Percentiles rank a stretch among this genome's conserved stretches.
Evolutionary conservation across 2,113 vertebrate species (phyloP).

Genomic region (Cisticola juncidis): DNA sequence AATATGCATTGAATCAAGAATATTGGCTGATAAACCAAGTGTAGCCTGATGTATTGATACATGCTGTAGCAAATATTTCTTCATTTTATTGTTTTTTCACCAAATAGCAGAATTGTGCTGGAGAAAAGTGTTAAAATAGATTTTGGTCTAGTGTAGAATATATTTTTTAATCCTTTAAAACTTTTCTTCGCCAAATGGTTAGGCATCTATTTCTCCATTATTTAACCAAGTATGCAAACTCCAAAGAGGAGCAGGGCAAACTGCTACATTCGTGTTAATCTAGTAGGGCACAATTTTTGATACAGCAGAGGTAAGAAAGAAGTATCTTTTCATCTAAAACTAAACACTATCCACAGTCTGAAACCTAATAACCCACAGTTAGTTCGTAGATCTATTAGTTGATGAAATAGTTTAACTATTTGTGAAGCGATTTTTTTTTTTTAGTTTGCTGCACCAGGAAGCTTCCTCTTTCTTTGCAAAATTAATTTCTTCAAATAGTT

Average conservation of each 20-base stretch:
- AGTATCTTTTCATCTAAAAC: neutral
- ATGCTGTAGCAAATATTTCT: neutral
- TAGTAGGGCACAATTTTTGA: neutral
- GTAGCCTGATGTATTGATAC: neutral
- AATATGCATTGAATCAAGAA: neutral
- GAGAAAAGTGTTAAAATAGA: neutral
- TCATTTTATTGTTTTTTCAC: neutral
- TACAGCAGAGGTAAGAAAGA: neutral
- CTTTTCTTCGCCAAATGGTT: neutral
- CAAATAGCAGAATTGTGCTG: neutral
- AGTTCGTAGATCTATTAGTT: neutral
- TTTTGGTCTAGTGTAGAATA: neutral
- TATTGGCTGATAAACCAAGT: neutral
- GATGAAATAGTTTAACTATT: neutral
- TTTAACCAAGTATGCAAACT: neutral
- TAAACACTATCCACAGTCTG: neutral
- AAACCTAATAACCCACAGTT: neutral
- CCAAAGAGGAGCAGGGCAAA: neutral
- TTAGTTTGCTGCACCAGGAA: neutral
- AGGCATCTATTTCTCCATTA: neutral
- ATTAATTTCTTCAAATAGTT: neutral
- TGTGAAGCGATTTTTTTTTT: neutral
- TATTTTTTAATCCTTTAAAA: neutral
- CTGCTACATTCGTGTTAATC: neutral
- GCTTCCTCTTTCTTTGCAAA: neutral